Percentiles rank a stretch among this genome's conserved stretches.
Conservation (phyloP, 2,888 invertebrate species). For the Pyrocoelia pectoralis region DNA sequence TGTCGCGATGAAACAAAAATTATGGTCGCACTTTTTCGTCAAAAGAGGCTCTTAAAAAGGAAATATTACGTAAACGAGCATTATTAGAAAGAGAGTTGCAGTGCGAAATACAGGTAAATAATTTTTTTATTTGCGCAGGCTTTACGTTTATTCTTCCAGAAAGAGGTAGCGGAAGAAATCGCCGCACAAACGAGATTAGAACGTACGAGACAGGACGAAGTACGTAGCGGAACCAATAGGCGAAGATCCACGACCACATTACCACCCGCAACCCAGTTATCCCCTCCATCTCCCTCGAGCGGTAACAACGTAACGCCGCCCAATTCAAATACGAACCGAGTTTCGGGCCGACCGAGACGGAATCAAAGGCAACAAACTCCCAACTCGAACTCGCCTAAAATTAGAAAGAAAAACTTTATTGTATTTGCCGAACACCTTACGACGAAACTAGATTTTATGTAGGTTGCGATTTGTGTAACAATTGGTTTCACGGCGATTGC, state of each 20-base stretch:
- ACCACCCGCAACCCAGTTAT: slow-evolving; percentile 48
- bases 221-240: slow-evolving; percentile 68
- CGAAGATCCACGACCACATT: slow-evolving; percentile 61
- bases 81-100: slow-evolving; percentile 89
- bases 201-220: slow-evolving; percentile 66
- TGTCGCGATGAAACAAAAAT: slow-evolving; percentile 68
- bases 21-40: slow-evolving; percentile 81
- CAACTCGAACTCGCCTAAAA: slow-evolving; percentile 43
- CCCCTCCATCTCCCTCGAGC: slow-evolving; percentile 16
- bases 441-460: slow-evolving; percentile 98
- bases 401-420: slow-evolving; percentile 83
- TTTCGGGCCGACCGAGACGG: slow-evolving; percentile 54
- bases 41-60: slow-evolving; percentile 91
- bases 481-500: slow-evolving; percentile 99
- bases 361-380: slow-evolving; percentile 38
- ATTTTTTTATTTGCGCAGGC: no score
- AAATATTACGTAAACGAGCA: slow-evolving; percentile 90
- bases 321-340: slow-evolving; percentile 12
- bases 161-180: slow-evolving; percentile 77
- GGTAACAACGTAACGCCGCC: slow-evolving; percentile 21
- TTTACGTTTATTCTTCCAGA: slow-evolving; percentile 61
- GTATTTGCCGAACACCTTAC: slow-evolving; percentile 92
- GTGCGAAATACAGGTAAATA: slow-evolving; percentile 81
- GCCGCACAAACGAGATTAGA: slow-evolving; percentile 76
- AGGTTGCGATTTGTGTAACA: slow-evolving; percentile 96